Evolutionary conservation across 2,888 invertebrate genomes (phyloP).

Genomic region (Protonemura montana): DNA sequence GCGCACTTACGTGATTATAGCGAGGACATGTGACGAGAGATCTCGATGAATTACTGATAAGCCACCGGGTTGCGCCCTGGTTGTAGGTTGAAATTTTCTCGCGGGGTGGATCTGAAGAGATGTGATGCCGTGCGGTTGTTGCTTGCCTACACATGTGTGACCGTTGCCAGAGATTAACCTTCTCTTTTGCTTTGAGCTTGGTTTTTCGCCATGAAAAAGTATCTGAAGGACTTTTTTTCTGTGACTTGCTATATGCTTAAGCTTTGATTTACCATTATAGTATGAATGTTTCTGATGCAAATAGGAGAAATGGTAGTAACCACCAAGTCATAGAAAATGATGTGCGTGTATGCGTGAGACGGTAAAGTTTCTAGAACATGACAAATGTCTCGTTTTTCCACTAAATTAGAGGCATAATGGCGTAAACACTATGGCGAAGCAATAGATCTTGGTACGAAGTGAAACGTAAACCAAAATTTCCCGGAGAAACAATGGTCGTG

Average conservation of each 20-base stretch:
- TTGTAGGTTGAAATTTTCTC: background rate
- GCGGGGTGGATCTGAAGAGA: background rate
- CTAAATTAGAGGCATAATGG: slow-evolving; percentile 7
- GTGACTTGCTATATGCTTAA: background rate
- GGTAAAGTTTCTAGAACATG: background rate
- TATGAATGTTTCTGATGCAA: background rate
- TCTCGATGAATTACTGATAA: slow-evolving; percentile 4
- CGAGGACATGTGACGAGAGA: slow-evolving; percentile 12
- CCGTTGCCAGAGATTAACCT: background rate
- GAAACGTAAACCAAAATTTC: slow-evolving; percentile 7
- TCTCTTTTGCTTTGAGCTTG: background rate
- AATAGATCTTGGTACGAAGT: background rate
- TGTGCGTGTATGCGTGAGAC: background rate
- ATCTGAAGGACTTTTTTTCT: background rate
- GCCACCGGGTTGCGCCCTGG: background rate
- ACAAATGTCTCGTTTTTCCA: background rate
- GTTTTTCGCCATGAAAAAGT: background rate
- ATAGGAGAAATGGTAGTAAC: background rate
- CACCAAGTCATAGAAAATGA: background rate
- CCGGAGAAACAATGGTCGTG: background rate
- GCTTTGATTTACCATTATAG: background rate
- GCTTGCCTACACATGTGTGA: background rate
- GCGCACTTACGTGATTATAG: background rate
- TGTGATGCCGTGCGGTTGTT: background rate
- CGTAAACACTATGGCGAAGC: background rate